phyloP scores from a whole-genome alignment of 2,113 vertebrate species.

The Ivindomyrus marchei region DNA sequence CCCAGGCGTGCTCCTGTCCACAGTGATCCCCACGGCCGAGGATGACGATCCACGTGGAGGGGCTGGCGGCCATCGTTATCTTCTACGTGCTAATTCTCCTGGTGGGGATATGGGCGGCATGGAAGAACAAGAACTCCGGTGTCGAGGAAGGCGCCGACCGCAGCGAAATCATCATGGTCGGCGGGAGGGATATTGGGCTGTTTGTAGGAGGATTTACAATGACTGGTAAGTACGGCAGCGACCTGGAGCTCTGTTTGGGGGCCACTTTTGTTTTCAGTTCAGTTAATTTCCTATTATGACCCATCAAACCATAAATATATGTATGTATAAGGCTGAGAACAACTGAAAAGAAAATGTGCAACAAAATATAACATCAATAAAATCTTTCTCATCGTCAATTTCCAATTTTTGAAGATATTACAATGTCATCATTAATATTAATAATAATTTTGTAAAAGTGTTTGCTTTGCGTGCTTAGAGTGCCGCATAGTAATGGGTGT shows the following conservation, averaged over 20 bases:
- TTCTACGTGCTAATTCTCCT: slow-evolving; percentile 87
- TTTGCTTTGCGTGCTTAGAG: background rate
- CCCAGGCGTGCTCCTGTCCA: slow-evolving; percentile 52
- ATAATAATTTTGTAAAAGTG: background rate
- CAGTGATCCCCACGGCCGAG: slow-evolving; percentile 44
- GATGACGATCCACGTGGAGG: slow-evolving; percentile 82
- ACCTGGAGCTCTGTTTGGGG: background rate
- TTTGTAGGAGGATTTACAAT: slow-evolving; percentile 95
- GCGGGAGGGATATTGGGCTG: slow-evolving; percentile 90
- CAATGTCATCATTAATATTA: background rate
- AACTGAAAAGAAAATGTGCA: background rate
- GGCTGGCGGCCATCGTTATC: slow-evolving; percentile 83
- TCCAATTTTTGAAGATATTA: background rate
- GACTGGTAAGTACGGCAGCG: slow-evolving; percentile 76
- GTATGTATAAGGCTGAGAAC: background rate
- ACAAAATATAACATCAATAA: background rate
- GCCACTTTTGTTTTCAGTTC: background rate
- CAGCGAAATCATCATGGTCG: slow-evolving; percentile 90
- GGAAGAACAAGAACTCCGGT: slow-evolving; percentile 87
- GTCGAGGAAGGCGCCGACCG: slow-evolving; percentile 59
- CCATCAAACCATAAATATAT: background rate
- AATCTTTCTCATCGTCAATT: background rate
- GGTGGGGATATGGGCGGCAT: slow-evolving; percentile 96
- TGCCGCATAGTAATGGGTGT: background rate
- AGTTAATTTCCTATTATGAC: background rate